Conservation (phyloP, 2,888 invertebrate genomes). For the Thysanoteuthis rhombus region DNA sequence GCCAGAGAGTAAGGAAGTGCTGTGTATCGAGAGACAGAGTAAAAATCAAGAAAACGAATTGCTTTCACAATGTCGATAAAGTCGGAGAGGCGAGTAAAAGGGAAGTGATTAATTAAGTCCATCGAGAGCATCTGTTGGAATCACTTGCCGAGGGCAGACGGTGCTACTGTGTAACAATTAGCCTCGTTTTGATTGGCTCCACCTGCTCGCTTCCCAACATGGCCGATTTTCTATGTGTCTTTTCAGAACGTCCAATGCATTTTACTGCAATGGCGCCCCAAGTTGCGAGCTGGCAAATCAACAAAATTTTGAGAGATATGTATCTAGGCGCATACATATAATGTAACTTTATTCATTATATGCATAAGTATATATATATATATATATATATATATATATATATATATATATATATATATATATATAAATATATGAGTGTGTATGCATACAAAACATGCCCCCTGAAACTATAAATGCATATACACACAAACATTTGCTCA, state of each 20-base stretch:
- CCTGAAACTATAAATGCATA: background rate
- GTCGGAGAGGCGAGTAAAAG: background rate
- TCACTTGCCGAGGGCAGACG: background rate
- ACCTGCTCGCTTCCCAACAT: slow-evolving; percentile 12
- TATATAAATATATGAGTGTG: background rate
- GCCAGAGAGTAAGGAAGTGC: too few relatives aligned
- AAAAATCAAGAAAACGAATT: background rate
- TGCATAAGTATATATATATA: background rate
- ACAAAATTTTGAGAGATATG: background rate
- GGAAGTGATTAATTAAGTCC: background rate
- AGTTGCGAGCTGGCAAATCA: background rate
- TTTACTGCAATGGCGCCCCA: background rate
- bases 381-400: background rate
- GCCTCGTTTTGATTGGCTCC: slow-evolving; percentile 12
- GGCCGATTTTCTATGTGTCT: background rate
- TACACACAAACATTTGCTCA: too few relatives aligned
- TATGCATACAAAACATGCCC: background rate
- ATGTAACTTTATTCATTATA: background rate
- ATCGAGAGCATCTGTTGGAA: background rate
- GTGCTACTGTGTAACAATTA: background rate
- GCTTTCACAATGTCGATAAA: background rate
- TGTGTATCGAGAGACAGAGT: background rate
- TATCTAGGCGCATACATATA: background rate
- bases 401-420: background rate
- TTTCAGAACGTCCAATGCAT: background rate